Evolutionary conservation across 1,140 invertebrate species (phyloP), one percentile per base, ranked within the genome.

Genomic region (Choristoneura fumiferana): DNA sequence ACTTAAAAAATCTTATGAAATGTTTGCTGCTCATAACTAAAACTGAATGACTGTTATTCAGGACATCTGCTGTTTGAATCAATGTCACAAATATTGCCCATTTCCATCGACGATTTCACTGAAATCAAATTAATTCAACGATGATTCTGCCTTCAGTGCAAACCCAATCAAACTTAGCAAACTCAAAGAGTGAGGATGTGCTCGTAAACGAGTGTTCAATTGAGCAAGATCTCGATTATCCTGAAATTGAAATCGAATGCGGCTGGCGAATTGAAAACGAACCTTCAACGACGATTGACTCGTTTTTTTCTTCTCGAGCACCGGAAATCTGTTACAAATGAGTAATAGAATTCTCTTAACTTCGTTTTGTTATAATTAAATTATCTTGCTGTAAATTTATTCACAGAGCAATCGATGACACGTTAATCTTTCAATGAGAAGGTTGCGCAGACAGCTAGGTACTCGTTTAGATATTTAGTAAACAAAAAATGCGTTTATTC

Each of bases 171-270:
- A 83, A 84, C 69, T 83, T 67, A 60, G 77, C 79, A 85, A 85
- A 85, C 80, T 83, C 79, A 76, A 82, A 84, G 76, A 81, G 65
- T 78, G 71, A 73, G 76, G 62, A 67, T 80, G 76, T 82, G 72
- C 77, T 71, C 76, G 79, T 85, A 85, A 85, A 83, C 84, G 81
- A 84, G 75, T 87, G 78, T 86, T 87, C 82, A 84, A 85, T 87
- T 85, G 84, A 85, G 82, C 82, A 84, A 84, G 81, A 83, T 87
- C 81, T 81, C 81, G 82, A 87, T 87, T 85, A 87, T 85, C 72
- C 74, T 81, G 78, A 79, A 87, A 85, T 87, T 81, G 81, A 82
- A 87, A 84, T 82, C 76, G 78, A 78, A 84, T 76, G 75, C 76
- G 72, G 69, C 73, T 58, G 65, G 65, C 63, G 79, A 82, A 81